Conservation (phyloP, 2,113 vertebrate genomes). For the Trichechus manatus region DNA sequence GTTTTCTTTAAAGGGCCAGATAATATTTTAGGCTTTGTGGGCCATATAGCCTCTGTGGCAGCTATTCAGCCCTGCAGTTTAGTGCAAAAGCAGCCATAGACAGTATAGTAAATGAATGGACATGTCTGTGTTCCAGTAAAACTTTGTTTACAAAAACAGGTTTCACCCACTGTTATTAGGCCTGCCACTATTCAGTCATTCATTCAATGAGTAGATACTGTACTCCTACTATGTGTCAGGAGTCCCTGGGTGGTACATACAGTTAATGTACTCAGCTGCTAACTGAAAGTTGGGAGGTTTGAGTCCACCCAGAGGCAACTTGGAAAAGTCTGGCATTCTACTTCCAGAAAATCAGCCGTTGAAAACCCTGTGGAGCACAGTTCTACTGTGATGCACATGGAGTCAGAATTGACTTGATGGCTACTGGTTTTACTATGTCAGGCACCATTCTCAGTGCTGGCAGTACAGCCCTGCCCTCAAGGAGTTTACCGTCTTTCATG, state of each 20-base stretch:
- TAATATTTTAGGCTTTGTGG: neutral
- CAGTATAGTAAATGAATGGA: neutral
- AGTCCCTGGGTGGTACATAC: neutral
- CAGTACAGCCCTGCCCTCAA: neutral
- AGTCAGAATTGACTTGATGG: neutral
- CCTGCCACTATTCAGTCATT: neutral
- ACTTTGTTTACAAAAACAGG: slow-evolving; percentile 4
- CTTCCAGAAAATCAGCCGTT: neutral
- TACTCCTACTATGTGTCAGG: neutral
- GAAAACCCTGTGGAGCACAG: neutral
- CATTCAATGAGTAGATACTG: neutral
- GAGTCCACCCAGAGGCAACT: neutral
- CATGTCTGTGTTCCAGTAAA: neutral
- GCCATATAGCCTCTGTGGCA: neutral
- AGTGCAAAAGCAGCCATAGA: neutral
- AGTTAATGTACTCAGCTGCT: neutral
- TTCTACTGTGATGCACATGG: neutral
- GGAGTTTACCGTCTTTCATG: neutral
- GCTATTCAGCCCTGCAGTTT: neutral
- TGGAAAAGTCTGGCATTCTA: neutral
- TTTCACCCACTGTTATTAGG: neutral
- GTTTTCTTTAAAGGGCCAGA: neutral
- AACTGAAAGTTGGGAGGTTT: neutral
- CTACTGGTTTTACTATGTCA: neutral
- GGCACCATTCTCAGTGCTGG: neutral